Evolutionary conservation across 1,140 invertebrate species (phyloP).

Genomic region (Lepeophtheirus salmonis): DNA sequence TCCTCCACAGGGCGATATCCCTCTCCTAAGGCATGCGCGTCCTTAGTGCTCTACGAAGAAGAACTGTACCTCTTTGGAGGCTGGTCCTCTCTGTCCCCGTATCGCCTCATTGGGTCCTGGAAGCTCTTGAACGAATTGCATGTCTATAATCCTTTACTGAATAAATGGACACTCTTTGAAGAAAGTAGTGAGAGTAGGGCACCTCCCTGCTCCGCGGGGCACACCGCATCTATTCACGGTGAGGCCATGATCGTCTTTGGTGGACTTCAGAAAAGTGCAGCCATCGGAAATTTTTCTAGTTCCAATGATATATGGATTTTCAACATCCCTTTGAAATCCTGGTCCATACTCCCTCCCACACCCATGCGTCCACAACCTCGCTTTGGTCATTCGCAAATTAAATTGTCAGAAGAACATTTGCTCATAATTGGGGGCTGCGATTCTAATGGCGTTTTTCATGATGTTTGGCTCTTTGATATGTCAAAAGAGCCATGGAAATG

Average conservation of each 20-base stretch:
- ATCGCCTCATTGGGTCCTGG: background rate
- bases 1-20: background rate
- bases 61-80: background rate
- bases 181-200: background rate
- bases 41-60: background rate
- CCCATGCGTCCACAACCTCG: background rate
- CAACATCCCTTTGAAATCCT: background rate
- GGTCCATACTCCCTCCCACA: background rate
- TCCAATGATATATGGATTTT: background rate
- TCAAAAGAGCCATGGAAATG: background rate
- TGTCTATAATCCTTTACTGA: background rate
- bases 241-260: background rate
- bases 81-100: background rate
- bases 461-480: background rate
- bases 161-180: background rate
- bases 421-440: background rate
- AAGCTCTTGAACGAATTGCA: background rate
- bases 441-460: background rate
- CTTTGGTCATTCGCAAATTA: background rate
- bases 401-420: background rate
- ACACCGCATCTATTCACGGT: background rate
- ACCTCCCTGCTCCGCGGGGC: background rate
- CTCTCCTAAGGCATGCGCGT: background rate
- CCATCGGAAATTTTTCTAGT: background rate
- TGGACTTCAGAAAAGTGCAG: background rate